Conservation (phyloP, 2,113 vertebrate genomes). For the Mormoops blainvillei region DNA sequence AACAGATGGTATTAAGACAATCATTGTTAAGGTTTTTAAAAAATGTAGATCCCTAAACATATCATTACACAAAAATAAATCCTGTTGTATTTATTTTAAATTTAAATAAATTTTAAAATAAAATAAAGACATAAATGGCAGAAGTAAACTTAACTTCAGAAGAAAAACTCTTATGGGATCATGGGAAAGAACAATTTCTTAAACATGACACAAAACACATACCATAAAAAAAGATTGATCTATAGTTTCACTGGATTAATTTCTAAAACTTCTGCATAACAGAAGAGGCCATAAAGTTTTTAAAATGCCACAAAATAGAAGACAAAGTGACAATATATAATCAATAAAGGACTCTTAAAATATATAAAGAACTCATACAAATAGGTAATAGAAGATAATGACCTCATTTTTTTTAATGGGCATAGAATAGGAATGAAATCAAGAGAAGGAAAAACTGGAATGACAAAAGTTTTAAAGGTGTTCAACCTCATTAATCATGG, state of each 20-base stretch:
- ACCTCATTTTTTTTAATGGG: background rate
- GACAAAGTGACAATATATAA: background rate
- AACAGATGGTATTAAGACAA: background rate
- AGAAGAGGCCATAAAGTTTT: background rate
- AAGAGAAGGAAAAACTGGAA: background rate
- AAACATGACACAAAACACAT: background rate
- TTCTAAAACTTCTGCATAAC: background rate
- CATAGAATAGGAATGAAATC: background rate
- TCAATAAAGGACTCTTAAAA: background rate
- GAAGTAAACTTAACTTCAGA: background rate
- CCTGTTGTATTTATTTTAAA: too few relatives aligned
- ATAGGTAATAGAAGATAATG: background rate
- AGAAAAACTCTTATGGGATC: background rate
- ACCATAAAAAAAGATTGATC: background rate
- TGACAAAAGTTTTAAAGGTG: background rate
- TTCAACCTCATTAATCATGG: background rate
- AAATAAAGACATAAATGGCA: background rate
- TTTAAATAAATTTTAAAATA: too few relatives aligned
- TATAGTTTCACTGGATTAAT: background rate
- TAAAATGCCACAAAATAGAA: background rate
- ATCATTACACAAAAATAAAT: background rate
- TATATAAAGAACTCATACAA: background rate
- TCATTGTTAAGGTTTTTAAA: background rate
- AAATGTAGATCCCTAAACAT: background rate
- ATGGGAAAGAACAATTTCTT: background rate